Conservation (phyloP, 2,888 invertebrate species). For the Ophion slaviceki region DNA sequence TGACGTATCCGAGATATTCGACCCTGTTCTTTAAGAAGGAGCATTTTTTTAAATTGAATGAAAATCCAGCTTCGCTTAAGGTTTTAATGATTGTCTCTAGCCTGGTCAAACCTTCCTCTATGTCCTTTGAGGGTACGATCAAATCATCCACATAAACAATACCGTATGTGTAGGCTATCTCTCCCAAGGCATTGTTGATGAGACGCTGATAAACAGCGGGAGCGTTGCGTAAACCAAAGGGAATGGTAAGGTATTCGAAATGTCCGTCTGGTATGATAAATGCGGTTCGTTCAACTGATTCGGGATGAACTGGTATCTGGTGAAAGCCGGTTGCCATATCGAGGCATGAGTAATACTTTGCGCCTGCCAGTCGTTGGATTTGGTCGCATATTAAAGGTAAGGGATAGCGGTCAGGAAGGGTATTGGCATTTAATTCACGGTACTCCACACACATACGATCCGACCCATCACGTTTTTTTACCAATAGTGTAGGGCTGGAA, state of each 20-base stretch:
- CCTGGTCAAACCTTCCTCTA: constrained; percentile 58
- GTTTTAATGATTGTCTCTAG: constrained; percentile 58
- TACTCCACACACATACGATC: constrained; percentile 70
- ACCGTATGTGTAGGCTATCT: not conserved
- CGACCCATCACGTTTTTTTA: constrained; percentile 68
- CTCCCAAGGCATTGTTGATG: too few species aligned
- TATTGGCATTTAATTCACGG: constrained; percentile 73
- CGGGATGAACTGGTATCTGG: constrained; percentile 77
- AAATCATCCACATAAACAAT: constrained; percentile 16
- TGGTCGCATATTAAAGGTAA: constrained; percentile 80
- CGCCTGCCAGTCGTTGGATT: constrained; percentile 71
- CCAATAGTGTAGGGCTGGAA: constrained; percentile 68
- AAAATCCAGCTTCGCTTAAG: constrained; percentile 62
- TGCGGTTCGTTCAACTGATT: constrained; percentile 75
- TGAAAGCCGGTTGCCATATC: constrained; percentile 76
- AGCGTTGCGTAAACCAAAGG: too few species aligned
- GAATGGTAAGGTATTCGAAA: too few species aligned
- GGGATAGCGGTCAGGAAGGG: constrained; percentile 76
- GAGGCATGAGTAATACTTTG: constrained; percentile 73
- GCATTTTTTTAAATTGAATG: constrained; percentile 64
- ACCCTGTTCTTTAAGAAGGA: constrained; percentile 59
- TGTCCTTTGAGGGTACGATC: not conserved
- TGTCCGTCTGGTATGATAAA: constrained; percentile 79
- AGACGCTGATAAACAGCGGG: too few species aligned
- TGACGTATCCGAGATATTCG: constrained; percentile 59